Evolutionary conservation across 2,113 vertebrate species (phyloP).

Genomic region (Nansenia antarctica): DNA sequence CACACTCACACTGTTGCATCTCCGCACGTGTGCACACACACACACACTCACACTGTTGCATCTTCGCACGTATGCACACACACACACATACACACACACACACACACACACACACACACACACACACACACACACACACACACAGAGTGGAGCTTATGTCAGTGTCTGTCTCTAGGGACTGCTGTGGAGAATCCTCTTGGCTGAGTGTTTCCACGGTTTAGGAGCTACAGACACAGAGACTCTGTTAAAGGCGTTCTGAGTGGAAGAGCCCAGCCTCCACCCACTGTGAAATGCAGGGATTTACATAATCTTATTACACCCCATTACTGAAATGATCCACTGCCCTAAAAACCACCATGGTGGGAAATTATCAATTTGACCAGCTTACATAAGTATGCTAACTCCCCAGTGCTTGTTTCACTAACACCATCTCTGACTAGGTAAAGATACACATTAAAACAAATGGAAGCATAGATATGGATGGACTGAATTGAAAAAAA

Average conservation of each 20-base stretch:
- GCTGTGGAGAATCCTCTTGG: conserved; percentile 72
- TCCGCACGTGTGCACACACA: not conserved
- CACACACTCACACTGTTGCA: conserved; percentile 3
- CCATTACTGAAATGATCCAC: conserved; percentile 67
- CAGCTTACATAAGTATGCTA: conserved; percentile 14
- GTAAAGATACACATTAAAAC: not conserved
- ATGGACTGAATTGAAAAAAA: too few relatives aligned
- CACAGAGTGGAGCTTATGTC: conserved; percentile 41
- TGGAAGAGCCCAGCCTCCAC: conserved; percentile 62
- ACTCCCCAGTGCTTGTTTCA: not conserved
- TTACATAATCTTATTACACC: conserved; percentile 78
- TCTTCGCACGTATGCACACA: not conserved
- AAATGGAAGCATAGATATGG: not conserved
- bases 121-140: conserved; percentile 16
- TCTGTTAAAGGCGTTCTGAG: conserved; percentile 66
- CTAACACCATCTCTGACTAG: too few relatives aligned
- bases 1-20: conserved; percentile 7
- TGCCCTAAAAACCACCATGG: conserved; percentile 48
- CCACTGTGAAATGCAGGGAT: conserved; percentile 72
- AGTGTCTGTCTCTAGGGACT: conserved; percentile 59
- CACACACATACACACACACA: conserved; percentile 8
- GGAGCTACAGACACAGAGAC: conserved; percentile 62
- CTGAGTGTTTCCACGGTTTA: conserved; percentile 69
- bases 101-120: not conserved
- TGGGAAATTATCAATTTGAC: conserved; percentile 38